Evolutionary conservation across 1,140 invertebrate genomes (phyloP), one percentile per base, ranked within the genome.

Genomic region (Bilobella aurantiaca): DNA sequence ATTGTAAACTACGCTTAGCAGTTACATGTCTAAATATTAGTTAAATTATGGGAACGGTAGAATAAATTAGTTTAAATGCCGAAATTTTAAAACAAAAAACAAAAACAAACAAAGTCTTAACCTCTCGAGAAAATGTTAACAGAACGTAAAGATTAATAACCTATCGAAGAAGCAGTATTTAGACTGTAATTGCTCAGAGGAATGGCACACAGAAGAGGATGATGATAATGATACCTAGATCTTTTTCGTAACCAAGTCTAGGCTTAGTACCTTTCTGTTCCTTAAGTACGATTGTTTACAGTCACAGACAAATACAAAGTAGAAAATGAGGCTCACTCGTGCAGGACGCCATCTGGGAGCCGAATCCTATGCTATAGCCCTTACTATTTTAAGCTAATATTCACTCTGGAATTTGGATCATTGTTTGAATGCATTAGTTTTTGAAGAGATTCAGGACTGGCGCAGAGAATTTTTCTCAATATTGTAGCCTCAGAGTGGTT

Each of bases 401-500:
- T n/a, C n/a, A n/a, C n/a, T n/a, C n/a, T n/a, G n/a, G n/a, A n/a
- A n/a, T n/a, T n/a, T n/a, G n/a, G n/a, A n/a, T n/a, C n/a, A n/a
- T n/a, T n/a, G n/a, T n/a, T n/a, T n/a, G n/a, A n/a, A n/a, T n/a
- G n/a, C n/a, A n/a, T n/a, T n/a, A n/a, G n/a, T n/a, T n/a, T n/a
- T n/a, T n/a, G n/a, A n/a, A n/a, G n/a, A n/a, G n/a, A n/a, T n/a
- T n/a, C n/a, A n/a, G n/a, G n/a, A n/a, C n/a, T n/a, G n/a, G n/a
- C n/a, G n/a, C n/a, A n/a, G n/a, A n/a, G n/a, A n/a, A n/a, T n/a
- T n/a, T n/a, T n/a, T n/a, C n/a, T n/a, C n/a, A n/a, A n/a, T n/a
- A n/a, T n/a, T n/a, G n/a, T n/a, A n/a, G n/a, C n/a, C 37, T 69
- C 86, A 86, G 74, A 90, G 80, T 67, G 86, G 85, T 81, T 97